Evolutionary conservation across 2,113 vertebrate species (phyloP).

Genomic region (Perca schrenkii): DNA sequence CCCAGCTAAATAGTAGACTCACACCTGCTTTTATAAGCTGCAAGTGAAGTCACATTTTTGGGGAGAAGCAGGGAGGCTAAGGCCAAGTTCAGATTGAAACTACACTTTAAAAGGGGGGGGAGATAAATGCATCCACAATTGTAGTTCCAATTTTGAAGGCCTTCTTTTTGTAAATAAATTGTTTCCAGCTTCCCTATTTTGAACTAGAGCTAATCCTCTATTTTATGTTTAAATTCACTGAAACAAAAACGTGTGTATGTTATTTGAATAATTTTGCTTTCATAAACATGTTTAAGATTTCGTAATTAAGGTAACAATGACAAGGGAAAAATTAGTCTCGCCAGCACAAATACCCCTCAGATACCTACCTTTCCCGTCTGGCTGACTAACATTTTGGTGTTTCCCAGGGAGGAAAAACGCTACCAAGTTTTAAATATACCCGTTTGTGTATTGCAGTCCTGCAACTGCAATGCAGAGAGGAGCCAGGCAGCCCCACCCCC

Average conservation of each 20-base stretch:
- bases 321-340: not conserved
- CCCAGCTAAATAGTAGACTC: not conserved
- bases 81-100: not conserved
- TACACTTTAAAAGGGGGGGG: too few relatives aligned
- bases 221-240: not conserved
- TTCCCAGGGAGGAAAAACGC: conserved; percentile 11
- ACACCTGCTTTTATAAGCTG: not conserved
- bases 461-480: conserved; percentile 72
- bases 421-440: conserved; percentile 22
- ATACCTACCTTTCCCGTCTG: not conserved
- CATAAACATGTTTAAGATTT: not conserved
- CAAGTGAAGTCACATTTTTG: not conserved
- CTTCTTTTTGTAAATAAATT: not conserved
- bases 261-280: not conserved
- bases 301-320: not conserved
- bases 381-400: conserved; percentile 1
- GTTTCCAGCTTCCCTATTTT: not conserved
- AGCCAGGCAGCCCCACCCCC: conserved; percentile 27
- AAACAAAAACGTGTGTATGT: too few relatives aligned
- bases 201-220: not conserved
- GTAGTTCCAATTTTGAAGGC: not conserved
- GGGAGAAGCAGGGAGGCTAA: not conserved
- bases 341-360: not conserved
- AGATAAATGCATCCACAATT: not conserved
- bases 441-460: conserved; percentile 46